Evolutionary conservation across 2,113 vertebrate species (phyloP).

Genomic region (Podarcis raffonei): DNA sequence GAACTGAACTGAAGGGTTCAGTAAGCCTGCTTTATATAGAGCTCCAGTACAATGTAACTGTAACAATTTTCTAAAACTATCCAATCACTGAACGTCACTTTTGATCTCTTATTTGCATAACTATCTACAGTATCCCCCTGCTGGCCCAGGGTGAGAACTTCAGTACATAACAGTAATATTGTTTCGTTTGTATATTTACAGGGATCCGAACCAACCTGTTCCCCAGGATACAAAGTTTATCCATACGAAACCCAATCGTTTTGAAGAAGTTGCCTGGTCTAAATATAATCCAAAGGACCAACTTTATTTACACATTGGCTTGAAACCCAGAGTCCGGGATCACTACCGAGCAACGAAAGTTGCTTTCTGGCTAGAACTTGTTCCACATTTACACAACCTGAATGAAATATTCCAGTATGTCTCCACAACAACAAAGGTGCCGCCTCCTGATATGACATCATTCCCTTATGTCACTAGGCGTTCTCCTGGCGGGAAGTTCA

Average conservation of each 20-base stretch:
- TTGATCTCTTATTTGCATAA: no score
- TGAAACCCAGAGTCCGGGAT: conserved; percentile 91
- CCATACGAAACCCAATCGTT: conserved; percentile 96
- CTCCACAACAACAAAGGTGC: conserved; percentile 94
- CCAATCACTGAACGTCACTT: no score
- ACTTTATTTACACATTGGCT: conserved; percentile 94
- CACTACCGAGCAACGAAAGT: conserved; percentile 97
- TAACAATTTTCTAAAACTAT: no score
- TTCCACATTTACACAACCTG: conserved; percentile 93
- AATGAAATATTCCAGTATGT: conserved; percentile 95
- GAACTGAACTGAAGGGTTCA: no score
- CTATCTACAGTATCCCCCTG: no score
- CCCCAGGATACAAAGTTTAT: conserved; percentile 98
- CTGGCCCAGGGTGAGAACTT: no score
- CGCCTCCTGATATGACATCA: conserved; percentile 92
- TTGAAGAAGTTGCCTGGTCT: conserved; percentile 97
- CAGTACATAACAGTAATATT: not conserved
- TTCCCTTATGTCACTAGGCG: conserved; percentile 90
- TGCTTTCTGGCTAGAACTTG: conserved; percentile 95
- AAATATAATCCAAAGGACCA: conserved; percentile 98
- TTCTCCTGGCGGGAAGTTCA: conserved; percentile 88
- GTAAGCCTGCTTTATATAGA: no score
- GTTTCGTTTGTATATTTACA: conserved; percentile 63
- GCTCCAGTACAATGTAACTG: no score
- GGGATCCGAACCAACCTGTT: conserved; percentile 95